A percentile compares a stretch with the other conserved stretches of the same genome.
phyloP scores from a whole-genome alignment of 1,140 invertebrate genomes.

The Diabrotica virgifera region DNA sequence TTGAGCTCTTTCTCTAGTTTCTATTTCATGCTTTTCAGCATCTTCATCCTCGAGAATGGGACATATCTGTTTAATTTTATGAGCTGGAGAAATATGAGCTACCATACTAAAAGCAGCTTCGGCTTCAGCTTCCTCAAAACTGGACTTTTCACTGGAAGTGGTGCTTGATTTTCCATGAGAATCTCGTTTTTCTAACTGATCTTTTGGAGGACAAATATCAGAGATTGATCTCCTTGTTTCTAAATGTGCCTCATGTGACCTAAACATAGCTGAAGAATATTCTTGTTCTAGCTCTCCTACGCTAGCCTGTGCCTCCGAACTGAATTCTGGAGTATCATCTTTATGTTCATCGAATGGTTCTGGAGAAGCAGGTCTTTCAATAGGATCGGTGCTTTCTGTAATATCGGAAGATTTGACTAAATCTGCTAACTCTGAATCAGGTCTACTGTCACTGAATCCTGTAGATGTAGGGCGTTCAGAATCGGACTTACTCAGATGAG shows the following conservation, averaged over 20 bases:
- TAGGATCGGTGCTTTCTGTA: constrained; percentile 47
- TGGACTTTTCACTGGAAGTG: constrained; percentile 47
- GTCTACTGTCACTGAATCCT: constrained; percentile 47
- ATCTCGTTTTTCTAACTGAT: constrained; percentile 43
- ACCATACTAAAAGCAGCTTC: constrained; percentile 53
- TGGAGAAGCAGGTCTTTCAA: constrained; percentile 53
- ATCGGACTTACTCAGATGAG: constrained; percentile 47
- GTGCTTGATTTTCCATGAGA: constrained; percentile 44
- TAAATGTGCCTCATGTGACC: constrained; percentile 29
- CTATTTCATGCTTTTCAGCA: constrained; percentile 54
- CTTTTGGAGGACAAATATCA: constrained; percentile 31
- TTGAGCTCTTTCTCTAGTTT: constrained; percentile 49
- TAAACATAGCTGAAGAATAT: constrained; percentile 30
- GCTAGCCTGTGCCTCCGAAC: constrained; percentile 32
- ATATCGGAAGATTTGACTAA: constrained; percentile 42
- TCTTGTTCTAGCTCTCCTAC: constrained; percentile 37
- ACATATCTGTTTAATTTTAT: constrained; percentile 47
- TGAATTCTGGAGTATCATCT: constrained; percentile 45
- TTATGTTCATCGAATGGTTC: constrained; percentile 50
- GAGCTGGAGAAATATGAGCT: constrained; percentile 47
- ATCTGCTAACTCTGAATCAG: constrained; percentile 50
- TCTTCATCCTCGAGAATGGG: constrained; percentile 56
- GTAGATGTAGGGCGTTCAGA: constrained; percentile 44
- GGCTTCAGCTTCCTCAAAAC: constrained; percentile 53
- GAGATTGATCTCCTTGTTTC: constrained; percentile 23